Evolutionary conservation across 2,113 vertebrate species (phyloP), one percentile per base, ranked within the genome.

Genomic region (Erpornis zantholeuca): DNA sequence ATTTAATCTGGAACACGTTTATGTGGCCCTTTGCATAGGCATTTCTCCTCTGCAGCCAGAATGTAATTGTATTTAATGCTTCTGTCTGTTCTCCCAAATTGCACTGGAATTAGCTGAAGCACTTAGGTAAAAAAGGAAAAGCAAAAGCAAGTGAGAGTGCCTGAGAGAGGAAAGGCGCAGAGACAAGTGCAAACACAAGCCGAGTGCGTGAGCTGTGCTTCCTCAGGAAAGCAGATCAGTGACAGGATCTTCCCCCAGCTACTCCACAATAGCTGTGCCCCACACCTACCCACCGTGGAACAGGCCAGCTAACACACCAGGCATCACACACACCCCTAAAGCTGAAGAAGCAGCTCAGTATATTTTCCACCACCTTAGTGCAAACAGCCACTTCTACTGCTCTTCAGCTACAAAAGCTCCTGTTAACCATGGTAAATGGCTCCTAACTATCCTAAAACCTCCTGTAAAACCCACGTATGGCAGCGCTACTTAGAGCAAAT

Each of bases 201-300:
- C 1, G 6, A 66, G 47, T 1, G 9, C 1, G 6, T 5, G 79
- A 35, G 44, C 75, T 66, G 31, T 2, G 14, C 14, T 23, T 64
- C 29, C 53, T 25, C 19, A 21, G n/a, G 25, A 57, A 60, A 49
- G 52, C 15, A 11, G n/a, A 22, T 3, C 1, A 4, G 33, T 9
- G 53, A 10, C 7, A 44, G 0, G 1, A 38, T 47, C 64, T 59
- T 19, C 40, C 70, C 35, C 68, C 11, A 19, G 18, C 38, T 73
- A 3, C 50, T 70, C 23, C 72, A 69, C 64, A 71, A 11, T 18
- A 79, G 42, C 38, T 33, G 13, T 29, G 35, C 27, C 45, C n/a
- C 22, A 60, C 47, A 49, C 8, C 10, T 5, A 15, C 10, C 4
- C 2, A 38, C 23, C 6, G 3, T 44, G 40, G 36, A 42, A 73